Evolutionary conservation across 2,113 vertebrate species (phyloP).

Genomic region (Lanius collurio): DNA sequence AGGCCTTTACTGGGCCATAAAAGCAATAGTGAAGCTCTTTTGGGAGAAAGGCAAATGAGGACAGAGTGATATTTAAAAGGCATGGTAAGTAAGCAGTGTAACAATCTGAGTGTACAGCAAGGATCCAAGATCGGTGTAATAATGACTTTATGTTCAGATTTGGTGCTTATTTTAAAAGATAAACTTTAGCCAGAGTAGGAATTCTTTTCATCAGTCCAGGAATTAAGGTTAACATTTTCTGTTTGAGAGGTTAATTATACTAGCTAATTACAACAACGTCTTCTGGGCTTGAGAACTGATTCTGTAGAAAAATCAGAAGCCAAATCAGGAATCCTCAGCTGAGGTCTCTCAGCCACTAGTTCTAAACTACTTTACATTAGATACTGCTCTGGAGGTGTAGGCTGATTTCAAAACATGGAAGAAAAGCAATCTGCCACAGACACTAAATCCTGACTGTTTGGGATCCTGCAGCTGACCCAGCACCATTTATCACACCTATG

Average conservation of each 20-base stretch:
- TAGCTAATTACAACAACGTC: background rate
- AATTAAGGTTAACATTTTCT: background rate
- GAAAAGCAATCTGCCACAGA: background rate
- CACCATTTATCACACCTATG: background rate
- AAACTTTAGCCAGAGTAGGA: background rate
- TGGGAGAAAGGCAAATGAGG: background rate
- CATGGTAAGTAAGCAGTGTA: background rate
- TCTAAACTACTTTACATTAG: background rate
- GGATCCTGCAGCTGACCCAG: background rate
- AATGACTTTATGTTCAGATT: background rate
- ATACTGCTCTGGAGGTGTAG: background rate
- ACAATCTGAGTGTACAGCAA: background rate
- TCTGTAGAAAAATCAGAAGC: background rate
- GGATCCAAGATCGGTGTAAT: background rate
- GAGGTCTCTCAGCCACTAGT: background rate
- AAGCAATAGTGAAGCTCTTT: background rate
- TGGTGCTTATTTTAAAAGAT: background rate
- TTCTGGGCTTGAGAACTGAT: background rate
- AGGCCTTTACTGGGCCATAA: background rate
- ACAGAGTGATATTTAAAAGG: background rate
- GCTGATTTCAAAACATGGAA: background rate
- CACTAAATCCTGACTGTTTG: background rate
- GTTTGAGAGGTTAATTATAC: background rate
- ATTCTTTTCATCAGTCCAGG: background rate
- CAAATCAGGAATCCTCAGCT: background rate